phyloP scores from a whole-genome alignment of 2,888 invertebrate species.

The Meloe dianella region DNA sequence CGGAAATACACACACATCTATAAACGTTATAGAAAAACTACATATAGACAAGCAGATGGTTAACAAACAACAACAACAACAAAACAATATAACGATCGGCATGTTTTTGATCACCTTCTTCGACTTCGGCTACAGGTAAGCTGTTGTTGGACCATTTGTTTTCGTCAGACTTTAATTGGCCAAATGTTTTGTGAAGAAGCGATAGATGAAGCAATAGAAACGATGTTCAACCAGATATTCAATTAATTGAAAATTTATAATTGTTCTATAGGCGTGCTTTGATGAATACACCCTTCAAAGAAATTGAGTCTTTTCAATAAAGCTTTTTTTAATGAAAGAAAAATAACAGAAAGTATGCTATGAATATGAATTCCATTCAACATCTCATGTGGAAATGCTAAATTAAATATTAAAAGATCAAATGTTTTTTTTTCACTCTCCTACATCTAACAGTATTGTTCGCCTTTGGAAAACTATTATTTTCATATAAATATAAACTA shows the following conservation, averaged over 20 bases:
- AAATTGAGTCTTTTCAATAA: neutral
- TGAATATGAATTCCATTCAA: neutral
- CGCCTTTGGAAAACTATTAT: neutral
- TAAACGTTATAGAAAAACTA: neutral
- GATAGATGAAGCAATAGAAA: constrained; percentile 31
- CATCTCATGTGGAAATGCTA: neutral
- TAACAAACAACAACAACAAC: constrained; percentile 37
- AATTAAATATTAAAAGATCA: constrained; percentile 4
- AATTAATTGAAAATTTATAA: neutral
- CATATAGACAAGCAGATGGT: constrained; percentile 31
- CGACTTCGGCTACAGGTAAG: constrained; percentile 30
- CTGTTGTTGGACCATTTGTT: constrained; percentile 32
- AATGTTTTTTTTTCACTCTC: neutral
- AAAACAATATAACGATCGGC: constrained; percentile 39
- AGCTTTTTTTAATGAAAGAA: too few species aligned
- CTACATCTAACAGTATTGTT: neutral
- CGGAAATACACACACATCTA: neutral
- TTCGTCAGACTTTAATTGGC: constrained; percentile 38
- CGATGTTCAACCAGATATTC: constrained; percentile 14
- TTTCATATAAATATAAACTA: neutral
- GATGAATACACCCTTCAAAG: neutral
- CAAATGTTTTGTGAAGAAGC: constrained; percentile 23
- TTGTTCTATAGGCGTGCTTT: constrained; percentile 3
- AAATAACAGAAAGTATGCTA: too few species aligned
- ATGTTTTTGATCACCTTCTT: constrained; percentile 35